Conservation (phyloP, 2,888 invertebrate species). For the Papilio elwesi region DNA sequence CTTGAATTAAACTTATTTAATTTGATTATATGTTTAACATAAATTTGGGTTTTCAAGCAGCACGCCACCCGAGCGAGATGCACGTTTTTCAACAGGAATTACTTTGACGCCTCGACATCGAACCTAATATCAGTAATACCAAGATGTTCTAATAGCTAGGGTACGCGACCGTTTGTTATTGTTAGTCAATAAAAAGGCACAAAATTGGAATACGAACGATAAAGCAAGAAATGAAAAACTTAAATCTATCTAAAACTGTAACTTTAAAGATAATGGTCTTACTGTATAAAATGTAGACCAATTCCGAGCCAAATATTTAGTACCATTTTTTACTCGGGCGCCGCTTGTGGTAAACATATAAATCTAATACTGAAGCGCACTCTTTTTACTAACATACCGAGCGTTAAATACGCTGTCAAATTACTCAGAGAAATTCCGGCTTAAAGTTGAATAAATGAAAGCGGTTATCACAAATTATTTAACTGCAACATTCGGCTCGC, state of each 20-base stretch:
- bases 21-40: not conserved
- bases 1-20: not conserved
- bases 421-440: slow-evolving; percentile 62
- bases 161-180: too few species aligned
- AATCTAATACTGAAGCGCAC: slow-evolving; percentile 20
- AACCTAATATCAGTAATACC: too few species aligned
- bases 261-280: not conserved
- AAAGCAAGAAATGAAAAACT: not conserved
- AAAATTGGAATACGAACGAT: not conserved
- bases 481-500: slow-evolving; percentile 78
- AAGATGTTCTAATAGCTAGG: not conserved
- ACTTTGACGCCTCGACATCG: too few species aligned
- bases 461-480: slow-evolving; percentile 80
- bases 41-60: not conserved
- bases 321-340: slow-evolving; percentile 2
- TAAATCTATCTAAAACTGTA: not conserved
- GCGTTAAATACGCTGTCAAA: slow-evolving; percentile 57
- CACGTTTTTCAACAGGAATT: not conserved
- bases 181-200: not conserved
- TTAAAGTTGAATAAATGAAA: slow-evolving; percentile 76
- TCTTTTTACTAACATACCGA: slow-evolving; percentile 44
- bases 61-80: not conserved
- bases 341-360: slow-evolving; percentile 19
- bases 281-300: not conserved
- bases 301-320: slow-evolving; percentile 5